phyloP scores from a whole-genome alignment of 2,888 invertebrate genomes.

The Habroteleia sp. region DNA sequence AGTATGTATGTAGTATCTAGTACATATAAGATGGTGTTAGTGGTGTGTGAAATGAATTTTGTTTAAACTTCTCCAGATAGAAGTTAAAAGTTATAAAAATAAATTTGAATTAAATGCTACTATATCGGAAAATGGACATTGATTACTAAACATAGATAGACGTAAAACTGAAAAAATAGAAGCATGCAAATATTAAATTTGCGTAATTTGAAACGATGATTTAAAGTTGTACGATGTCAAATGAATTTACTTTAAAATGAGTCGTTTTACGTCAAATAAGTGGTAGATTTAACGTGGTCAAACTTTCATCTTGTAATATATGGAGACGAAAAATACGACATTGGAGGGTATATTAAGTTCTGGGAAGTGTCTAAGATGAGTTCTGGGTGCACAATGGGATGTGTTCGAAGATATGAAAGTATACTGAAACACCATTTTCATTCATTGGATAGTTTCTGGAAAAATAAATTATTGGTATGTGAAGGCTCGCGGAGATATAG shows the following conservation, averaged over 20 bases:
- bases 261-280: background rate
- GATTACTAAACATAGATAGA: too few relatives aligned
- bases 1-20: too few relatives aligned
- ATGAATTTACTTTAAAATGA: too few relatives aligned
- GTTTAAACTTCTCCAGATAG: background rate
- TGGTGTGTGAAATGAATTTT: constrained; percentile 12
- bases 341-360: constrained; percentile 42
- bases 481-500: too few relatives aligned
- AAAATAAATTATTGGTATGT: constrained; percentile 68
- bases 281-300: background rate
- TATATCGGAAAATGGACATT: too few relatives aligned
- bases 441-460: constrained; percentile 68
- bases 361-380: constrained; percentile 46
- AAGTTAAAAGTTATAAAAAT: too few relatives aligned
- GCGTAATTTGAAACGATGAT: too few relatives aligned
- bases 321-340: constrained; percentile 23
- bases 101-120: too few relatives aligned
- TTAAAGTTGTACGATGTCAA: too few relatives aligned
- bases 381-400: constrained; percentile 39
- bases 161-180: too few relatives aligned
- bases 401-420: constrained; percentile 44
- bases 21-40: too few relatives aligned
- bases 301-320: constrained; percentile 11
- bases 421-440: constrained; percentile 65
- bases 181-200: too few relatives aligned